Evolutionary conservation across 2,113 vertebrate genomes (phyloP), one percentile per base, ranked within the genome.

Genomic region (Cinclus cinclus): DNA sequence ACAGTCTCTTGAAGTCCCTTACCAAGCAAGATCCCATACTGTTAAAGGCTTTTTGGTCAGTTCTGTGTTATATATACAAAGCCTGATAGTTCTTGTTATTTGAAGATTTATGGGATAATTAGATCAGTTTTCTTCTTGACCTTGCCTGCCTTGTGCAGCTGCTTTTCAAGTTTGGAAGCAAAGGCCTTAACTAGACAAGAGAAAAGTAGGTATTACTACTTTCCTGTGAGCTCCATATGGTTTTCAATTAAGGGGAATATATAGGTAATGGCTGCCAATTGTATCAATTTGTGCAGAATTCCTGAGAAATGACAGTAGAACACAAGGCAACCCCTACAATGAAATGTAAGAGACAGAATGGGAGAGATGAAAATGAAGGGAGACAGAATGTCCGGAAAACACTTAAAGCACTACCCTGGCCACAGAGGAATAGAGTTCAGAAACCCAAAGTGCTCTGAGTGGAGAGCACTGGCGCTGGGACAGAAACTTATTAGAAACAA

Each of bases 61-160:
- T 74, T 83, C 42, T 74, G 15, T 87, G 27, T 71, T 81, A 49
- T 20, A 83, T 46, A 55, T 28, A 73, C 6, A 56, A 44, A 71
- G 13, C 39, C 63, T 77, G 55, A 88, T 64, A 60, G 49, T 58
- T 71, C 56, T 81, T 78, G 28, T 15, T 92, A 84, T 94, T 92
- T 96, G 93, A 96, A 95, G 79, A 86, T 80, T 93, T 91, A 91
- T 68, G 80, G 30, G 73, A 84, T 94, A 96, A 93, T 97, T 94
- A 71, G 71, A 75, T 87, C 90, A 47, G 49, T 95, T 88, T 95
- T 90, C 60, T 95, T 93, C 88, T 83, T 95, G 90, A 94, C 94
- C 92, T 94, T 93, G 53, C 52, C 90, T 94, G 85, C 74, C 91
- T 93, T 44, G 52, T 79, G 69, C 60, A 87, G 65, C 85, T 90